These are phyloP conservation scores for Dipodomys stephensi DNA, from an alignment of 2,113 vertebrate species.

Conservation along the genomic window DNA sequence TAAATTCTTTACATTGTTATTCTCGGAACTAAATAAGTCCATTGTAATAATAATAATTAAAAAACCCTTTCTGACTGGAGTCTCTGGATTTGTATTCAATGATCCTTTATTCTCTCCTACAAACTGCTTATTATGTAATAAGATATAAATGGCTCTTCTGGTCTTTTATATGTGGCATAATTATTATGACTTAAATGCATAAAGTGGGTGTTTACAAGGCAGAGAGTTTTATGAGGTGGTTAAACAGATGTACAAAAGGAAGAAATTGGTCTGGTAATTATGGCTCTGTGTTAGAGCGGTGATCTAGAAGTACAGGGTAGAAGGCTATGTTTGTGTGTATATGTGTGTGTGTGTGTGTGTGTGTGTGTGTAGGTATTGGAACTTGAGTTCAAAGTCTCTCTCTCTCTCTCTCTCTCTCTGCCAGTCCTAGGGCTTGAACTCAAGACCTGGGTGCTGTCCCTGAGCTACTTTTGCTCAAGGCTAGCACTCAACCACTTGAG, in stretches of 20 bases:
- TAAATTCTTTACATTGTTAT: conserved; percentile 18
- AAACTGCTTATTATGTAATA: conserved; percentile 44
- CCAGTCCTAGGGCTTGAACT: too few species aligned
- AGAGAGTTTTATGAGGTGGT: conserved; percentile 22
- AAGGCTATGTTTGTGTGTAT: too few species aligned
- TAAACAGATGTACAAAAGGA: not conserved
- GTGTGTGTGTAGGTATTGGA: too few species aligned
- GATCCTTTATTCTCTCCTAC: not conserved
- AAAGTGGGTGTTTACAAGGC: conserved; percentile 6
- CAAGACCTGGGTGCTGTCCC: not conserved
- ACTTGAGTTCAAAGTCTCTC: too few species aligned
- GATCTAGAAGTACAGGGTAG: not conserved
- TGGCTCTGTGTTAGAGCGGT: not conserved
- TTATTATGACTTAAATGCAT: conserved; percentile 40
- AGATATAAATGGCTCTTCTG: not conserved
- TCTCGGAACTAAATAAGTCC: conserved; percentile 26
- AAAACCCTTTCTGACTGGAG: conserved; percentile 4
- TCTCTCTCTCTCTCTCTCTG: too few species aligned
- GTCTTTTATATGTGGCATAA: conserved; percentile 32
- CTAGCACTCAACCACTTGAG: too few species aligned
- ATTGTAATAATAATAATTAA: not conserved
- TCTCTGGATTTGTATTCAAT: not conserved
- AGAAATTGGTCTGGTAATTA: not conserved
- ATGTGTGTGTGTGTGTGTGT: too few species aligned
- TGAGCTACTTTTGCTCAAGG: too few species aligned